Evolutionary conservation across 2,888 invertebrate genomes (phyloP).

Genomic region (Yponomeuta malinellus): DNA sequence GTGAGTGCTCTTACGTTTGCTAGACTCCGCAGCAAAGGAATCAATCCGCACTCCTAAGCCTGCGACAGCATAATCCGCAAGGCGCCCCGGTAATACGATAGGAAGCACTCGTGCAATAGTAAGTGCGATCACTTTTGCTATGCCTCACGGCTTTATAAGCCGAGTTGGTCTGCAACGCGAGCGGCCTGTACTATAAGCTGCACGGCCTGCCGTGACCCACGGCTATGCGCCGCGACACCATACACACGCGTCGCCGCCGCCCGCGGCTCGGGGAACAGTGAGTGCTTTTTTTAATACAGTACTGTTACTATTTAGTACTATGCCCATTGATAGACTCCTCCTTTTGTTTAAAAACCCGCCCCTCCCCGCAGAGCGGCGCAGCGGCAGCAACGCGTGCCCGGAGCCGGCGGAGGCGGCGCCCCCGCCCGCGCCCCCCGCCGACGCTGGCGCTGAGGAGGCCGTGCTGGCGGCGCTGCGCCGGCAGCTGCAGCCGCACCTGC

Average conservation of each 20-base stretch:
- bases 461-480: conserved; percentile 81
- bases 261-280: conserved; percentile 79
- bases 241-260: conserved; percentile 77
- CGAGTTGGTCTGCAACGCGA: conserved; percentile 97
- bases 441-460: conserved; percentile 72
- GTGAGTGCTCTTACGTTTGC: conserved; percentile 40
- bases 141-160: too few species aligned
- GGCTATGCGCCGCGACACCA: conserved; percentile 78
- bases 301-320: too few species aligned
- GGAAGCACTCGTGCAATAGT: conserved; percentile 71
- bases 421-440: conserved; percentile 11
- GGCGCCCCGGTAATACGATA: conserved; percentile 10
- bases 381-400: conserved; percentile 38
- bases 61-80: too few species aligned
- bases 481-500: conserved; percentile 82
- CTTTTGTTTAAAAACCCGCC: background rate
- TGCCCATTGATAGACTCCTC: too few species aligned
- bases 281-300: too few species aligned
- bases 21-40: too few species aligned
- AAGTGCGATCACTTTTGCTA: conserved; percentile 28
- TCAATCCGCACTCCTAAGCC: too few species aligned
- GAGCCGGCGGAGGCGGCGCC: conserved; percentile 25
- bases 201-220: conserved; percentile 95
- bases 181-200: conserved; percentile 97
- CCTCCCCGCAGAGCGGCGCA: conserved; percentile 44